phyloP scores from a whole-genome alignment of 2,113 vertebrate species.

The Hypanus sabinus region DNA sequence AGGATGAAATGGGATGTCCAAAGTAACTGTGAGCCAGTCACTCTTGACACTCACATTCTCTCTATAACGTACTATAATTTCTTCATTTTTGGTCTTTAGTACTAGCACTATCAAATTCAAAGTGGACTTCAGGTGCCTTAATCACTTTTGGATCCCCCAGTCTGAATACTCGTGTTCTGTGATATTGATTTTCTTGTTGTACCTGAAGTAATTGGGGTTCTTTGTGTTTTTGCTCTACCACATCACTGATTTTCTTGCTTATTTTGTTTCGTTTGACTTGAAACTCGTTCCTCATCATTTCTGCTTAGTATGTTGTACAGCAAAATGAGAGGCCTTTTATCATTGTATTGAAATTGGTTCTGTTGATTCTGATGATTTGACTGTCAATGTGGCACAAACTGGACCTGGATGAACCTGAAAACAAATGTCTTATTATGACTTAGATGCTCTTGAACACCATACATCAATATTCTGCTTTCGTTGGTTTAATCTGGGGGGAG shows the following conservation, averaged over 20 bases:
- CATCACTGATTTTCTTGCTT: neutral
- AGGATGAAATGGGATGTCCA: too few species aligned
- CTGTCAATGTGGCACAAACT: too few species aligned
- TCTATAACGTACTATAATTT: neutral
- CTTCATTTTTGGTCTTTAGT: neutral
- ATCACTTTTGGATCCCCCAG: neutral
- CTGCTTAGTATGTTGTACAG: too few species aligned
- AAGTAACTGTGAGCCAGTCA: neutral
- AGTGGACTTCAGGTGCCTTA: neutral
- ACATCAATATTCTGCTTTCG: neutral
- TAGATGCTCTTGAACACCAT: neutral
- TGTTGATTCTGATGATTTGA: too few species aligned
- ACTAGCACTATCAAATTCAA: neutral
- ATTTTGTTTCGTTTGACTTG: neutral
- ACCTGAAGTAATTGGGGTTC: neutral
- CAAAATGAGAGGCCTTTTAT: too few species aligned
- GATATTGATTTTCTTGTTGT: neutral
- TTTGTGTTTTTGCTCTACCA: neutral
- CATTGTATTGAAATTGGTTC: too few species aligned
- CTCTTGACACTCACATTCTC: neutral
- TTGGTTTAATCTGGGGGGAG: neutral
- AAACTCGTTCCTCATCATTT: too few species aligned
- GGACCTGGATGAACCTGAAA: too few species aligned
- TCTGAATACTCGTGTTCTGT: neutral
- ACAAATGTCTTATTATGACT: neutral